Evolutionary conservation across 2,797 vertebrate genomes (phyloP).

Genomic region (Lindbergichthys nudifrons): DNA sequence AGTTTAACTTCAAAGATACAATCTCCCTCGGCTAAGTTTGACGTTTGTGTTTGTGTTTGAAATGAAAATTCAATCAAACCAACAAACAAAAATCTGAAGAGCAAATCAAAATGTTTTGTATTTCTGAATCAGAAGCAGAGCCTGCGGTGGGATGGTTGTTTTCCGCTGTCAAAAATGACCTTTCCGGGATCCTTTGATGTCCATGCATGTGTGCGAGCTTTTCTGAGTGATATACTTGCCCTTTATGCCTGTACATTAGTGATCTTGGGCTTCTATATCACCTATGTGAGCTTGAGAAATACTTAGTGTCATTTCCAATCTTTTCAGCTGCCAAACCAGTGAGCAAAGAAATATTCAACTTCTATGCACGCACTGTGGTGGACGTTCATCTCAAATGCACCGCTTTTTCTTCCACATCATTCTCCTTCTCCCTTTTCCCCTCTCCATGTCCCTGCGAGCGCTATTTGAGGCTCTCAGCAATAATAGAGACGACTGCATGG

Average conservation of each 20-base stretch:
- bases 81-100: constrained; percentile 74
- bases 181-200: constrained; percentile 49
- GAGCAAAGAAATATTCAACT: constrained; percentile 69
- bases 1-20: constrained; percentile 69
- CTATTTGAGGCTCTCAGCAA: constrained; percentile 62
- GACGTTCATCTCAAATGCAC: constrained; percentile 53
- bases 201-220: neutral
- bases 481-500: constrained; percentile 54
- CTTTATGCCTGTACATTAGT: constrained; percentile 25
- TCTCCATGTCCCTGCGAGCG: constrained; percentile 38
- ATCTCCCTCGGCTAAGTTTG: constrained; percentile 68
- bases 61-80: constrained; percentile 75
- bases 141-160: constrained; percentile 60
- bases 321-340: constrained; percentile 64
- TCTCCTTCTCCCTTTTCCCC: constrained; percentile 31
- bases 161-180: constrained; percentile 68
- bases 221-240: constrained; percentile 24
- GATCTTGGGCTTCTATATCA: constrained; percentile 52
- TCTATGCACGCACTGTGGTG: constrained; percentile 57
- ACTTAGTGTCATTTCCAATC: constrained; percentile 70
- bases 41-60: constrained; percentile 60
- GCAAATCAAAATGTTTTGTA: constrained; percentile 78
- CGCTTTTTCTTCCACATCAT: constrained; percentile 44
- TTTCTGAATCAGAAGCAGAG: constrained; percentile 75
- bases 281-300: constrained; percentile 67